Base-by-base conservation (phyloP, 2,888 invertebrate genomes). In the Caenorhabditis sp. region DNA sequence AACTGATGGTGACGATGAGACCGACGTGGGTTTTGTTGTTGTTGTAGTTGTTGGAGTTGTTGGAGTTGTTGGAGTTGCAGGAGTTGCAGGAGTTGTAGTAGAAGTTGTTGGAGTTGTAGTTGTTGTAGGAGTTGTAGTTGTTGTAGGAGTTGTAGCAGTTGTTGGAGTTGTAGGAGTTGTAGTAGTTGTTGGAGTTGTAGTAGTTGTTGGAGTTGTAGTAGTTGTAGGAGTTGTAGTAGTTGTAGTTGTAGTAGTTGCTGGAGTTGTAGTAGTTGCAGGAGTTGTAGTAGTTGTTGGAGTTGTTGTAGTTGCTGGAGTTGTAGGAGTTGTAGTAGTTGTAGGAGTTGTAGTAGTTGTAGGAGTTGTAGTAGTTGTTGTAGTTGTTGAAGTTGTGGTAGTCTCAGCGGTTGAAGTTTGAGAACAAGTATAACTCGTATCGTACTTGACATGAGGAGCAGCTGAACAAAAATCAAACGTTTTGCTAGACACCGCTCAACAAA, bases 391-490 rank as follows among this genome's bases (percentile, higher is more conserved):
- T n/a, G 45, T 71, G 5, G 46, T 26, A 26, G 46, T 27, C 1
- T 17, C 6, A 4, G 1, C 15, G 26, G 61, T 20, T 7, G 58
- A 45, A 1, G 24, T 46, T 13, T 2, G 2, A 2, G 32, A 11
- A n/a, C 68, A 68, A 2, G 55, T 65, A 20, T 58, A 50, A 15
- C 39, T 58, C 1, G 68, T 68, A 26, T 68, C 68, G 13, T 58
- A 68, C 26, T 68, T 68, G 1, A 68, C 58, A 52, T 58, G 45
- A 9, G 65, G 65, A 5, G 46, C 65, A 3, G 55, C 53, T 53
- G 24, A 53, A 63, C n/a, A n/a, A n/a, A n/a, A n/a, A n/a, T n/a
- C n/a, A 41, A 39, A 35, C 5, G 9, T 43, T 30, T 41, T n/a
- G n/a, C 15, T 26, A 7, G 13, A 59, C 5, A 35, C 43, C 17